Evolutionary conservation across 1,140 invertebrate species (phyloP), one percentile per base, ranked within the genome.

Genomic region (Mizuhopecten yessoensis): DNA sequence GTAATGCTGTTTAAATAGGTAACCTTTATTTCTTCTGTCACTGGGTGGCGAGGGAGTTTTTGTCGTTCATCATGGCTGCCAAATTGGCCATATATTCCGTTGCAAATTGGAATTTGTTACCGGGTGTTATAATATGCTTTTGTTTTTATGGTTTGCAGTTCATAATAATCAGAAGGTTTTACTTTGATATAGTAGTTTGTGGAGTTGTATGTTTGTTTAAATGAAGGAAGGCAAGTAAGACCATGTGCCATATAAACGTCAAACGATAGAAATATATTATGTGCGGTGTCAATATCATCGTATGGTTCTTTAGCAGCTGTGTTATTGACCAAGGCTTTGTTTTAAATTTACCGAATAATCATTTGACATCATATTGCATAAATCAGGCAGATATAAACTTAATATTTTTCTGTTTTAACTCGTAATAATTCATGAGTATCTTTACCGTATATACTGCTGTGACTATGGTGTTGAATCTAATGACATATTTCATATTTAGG

Each of bases 21-120:
- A 0, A 29, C 57, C 5, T 75, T 75, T 9, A 75, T n/a, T n/a
- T n/a, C 9, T 29, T 75, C 57, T 75, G 57, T 29, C 57, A 75
- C 23, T 75, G 23, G 23, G 15, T 49, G 45, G 20, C 45, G 45
- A 49, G n/a, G 5, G 36, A 75, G 9, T 75, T 75, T 75, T 7
- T 29, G 57, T 75, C 57, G 57, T 75, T 29, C 57, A 75, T 75
- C 57, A 75, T 75, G 57, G 57, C 57, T 75, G 57, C 57, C 57
- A 75, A 75, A n/a, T n/a, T 29, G 57, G 42, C 42, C 17, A 75
- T 39, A 20, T 49, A 75, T 75, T 29, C 57, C 57, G 57, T n/a
- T 57, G 57, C 20, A 75, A 75, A 75, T 75, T 23, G 7, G 57
- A 75, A 75, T 75, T 29, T n/a, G 7, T 29, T 29, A 75, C 42